Base-by-base conservation (phyloP, 2,888 invertebrate species). In the Tineola bisselliella region DNA sequence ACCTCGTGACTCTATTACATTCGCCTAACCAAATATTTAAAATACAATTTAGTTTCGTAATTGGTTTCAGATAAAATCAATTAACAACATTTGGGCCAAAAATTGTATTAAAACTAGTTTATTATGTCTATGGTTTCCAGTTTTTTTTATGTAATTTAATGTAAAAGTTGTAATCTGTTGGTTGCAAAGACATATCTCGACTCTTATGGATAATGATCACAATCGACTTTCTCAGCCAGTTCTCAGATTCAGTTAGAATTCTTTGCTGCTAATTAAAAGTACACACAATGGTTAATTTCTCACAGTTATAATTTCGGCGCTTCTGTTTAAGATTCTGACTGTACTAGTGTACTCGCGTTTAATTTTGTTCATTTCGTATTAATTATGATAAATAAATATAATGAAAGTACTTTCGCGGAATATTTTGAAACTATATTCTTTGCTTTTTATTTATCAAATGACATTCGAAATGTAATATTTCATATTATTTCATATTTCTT, bases 221-320 rank as follows among this genome's bases (percentile, higher is more conserved):
- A 58, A 58, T 58, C 33, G 33, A 58, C 58, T 58, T 58, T 58
- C 58, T 58, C 58, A 58, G n/a, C 5, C 3, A 33, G 58, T 58
- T 58, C 58, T 33, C 58, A 58, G 58, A 5, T 33, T 58, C 13
- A n/a, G 33, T 58, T 33, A 58, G 58, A 58, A 58, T 58, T 58
- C 33, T 58, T 33, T 12, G 58, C 8, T 19, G 3, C 25, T 33
- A 58, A 33, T 58, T 33, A 58, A 33, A 4, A 17, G 12, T 15
- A n/a, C 33, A 33, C 13, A 58, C 58, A 58, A 58, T 58, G 33
- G 58, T 17, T 56, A 56, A 56, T n/a, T 56, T 58, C 54, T 25
- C 54, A 54, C 25, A 10, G 11, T 19, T 18, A 19, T 18, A 18
- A 54, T 54, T 54, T 54, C 54, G 54, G 54, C n/a, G 54, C 54